Percentiles rank a stretch among this genome's conserved stretches.
Evolutionary conservation across 2,113 vertebrate species (phyloP).

Genomic region (Gnathonemus longibarbis): DNA sequence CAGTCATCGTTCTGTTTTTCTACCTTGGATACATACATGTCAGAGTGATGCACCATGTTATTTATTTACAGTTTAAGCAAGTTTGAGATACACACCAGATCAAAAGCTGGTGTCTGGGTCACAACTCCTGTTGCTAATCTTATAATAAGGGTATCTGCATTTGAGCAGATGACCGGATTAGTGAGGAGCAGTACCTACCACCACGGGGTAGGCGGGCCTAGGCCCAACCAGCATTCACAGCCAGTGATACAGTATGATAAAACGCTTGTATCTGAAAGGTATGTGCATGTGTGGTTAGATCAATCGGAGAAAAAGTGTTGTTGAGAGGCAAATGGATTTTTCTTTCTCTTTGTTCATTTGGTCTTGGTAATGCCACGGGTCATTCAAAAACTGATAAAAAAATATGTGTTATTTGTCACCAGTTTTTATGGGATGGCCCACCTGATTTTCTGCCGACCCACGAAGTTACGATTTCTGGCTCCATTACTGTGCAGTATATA

Average conservation of each 20-base stretch:
- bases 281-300: background rate
- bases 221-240: background rate
- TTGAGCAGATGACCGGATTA: background rate
- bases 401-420: background rate
- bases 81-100: background rate
- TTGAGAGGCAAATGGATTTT: background rate
- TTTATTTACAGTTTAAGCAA: background rate
- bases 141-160: background rate
- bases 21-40: background rate
- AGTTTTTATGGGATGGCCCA: background rate
- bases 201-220: background rate
- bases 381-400: background rate
- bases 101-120: background rate
- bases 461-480: background rate
- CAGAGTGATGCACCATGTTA: background rate
- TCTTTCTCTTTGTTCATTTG: background rate
- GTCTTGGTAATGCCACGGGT: background rate
- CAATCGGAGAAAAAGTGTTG: background rate
- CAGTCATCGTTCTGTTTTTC: background rate
- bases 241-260: background rate
- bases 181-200: background rate
- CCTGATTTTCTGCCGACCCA: background rate
- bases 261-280: background rate
- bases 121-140: background rate
- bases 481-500: background rate